Evolutionary conservation across 2,888 invertebrate genomes (phyloP).

Genomic region (Himalopsyche japonica): DNA sequence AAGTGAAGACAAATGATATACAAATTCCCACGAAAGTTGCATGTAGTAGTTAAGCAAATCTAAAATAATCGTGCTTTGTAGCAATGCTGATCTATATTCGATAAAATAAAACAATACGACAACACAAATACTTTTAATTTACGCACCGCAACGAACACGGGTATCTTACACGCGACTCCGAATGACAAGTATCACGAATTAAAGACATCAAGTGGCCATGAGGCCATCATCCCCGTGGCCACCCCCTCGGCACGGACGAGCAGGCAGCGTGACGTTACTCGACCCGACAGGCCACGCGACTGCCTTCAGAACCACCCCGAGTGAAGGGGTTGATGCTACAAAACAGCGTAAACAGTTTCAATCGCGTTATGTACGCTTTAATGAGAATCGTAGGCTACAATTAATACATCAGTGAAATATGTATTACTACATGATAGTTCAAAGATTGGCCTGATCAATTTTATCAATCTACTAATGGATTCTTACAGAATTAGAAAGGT

Average conservation of each 20-base stretch:
- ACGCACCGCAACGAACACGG: not conserved
- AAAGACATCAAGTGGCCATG: slow-evolving; percentile 4
- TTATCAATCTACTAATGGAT: too few relatives aligned
- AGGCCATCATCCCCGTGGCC: not conserved
- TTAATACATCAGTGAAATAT: not conserved
- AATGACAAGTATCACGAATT: slow-evolving; percentile 15
- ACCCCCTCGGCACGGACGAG: slow-evolving; percentile 15
- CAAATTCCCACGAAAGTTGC: too few relatives aligned
- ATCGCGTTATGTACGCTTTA: not conserved
- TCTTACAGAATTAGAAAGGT: too few relatives aligned
- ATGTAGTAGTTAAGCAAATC: too few relatives aligned
- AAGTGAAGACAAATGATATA: too few relatives aligned
- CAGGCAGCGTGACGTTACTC: slow-evolving; percentile 16
- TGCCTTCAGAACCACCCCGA: not conserved
- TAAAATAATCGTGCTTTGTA: too few relatives aligned
- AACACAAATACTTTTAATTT: not conserved
- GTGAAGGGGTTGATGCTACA: not conserved
- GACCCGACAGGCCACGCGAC: slow-evolving; percentile 33
- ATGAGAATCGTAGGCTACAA: not conserved
- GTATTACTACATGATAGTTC: not conserved
- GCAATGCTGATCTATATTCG: too few relatives aligned
- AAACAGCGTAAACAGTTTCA: not conserved
- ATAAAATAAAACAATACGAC: not conserved
- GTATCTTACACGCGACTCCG: not conserved
- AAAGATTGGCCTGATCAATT: too few relatives aligned